phyloP scores from a whole-genome alignment of 2,797 vertebrate genomes.

The Okamejei kenojei region DNA sequence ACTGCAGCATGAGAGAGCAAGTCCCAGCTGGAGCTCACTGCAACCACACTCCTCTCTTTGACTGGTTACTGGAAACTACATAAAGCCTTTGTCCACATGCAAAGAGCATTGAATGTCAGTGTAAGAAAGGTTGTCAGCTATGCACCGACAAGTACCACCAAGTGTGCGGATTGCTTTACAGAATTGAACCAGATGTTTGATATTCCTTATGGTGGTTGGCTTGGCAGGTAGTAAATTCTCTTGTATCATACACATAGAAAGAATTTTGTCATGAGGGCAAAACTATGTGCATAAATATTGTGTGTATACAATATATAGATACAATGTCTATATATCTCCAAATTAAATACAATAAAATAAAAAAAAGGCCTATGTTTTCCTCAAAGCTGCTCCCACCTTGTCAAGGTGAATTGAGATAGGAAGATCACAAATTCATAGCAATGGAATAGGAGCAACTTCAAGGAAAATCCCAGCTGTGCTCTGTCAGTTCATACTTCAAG shows the following conservation, averaged over 20 bases:
- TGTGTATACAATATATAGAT: too few relatives aligned
- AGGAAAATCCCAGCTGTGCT: background rate
- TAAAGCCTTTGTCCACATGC: constrained; percentile 54
- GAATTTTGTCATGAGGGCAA: background rate
- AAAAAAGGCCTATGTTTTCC: background rate
- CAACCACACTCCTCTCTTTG: constrained; percentile 63
- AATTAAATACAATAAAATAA: background rate
- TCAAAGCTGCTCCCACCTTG: background rate
- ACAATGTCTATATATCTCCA: background rate
- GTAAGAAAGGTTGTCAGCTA: constrained; percentile 43
- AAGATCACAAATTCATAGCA: background rate
- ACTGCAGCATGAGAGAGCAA: constrained; percentile 65
- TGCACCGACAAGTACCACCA: constrained; percentile 16
- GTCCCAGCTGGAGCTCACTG: constrained; percentile 51
- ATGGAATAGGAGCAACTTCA: background rate
- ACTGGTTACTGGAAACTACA: constrained; percentile 80
- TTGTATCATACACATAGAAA: background rate
- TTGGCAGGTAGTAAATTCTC: constrained; percentile 41
- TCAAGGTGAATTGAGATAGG: background rate
- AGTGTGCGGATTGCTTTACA: constrained; percentile 45
- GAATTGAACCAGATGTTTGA: constrained; percentile 50
- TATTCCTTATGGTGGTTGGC: constrained; percentile 47
- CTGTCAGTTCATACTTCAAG: background rate
- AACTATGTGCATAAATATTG: background rate
- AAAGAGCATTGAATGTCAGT: constrained; percentile 38